These are phyloP conservation scores for Ptyas mucosa DNA, from an alignment of 2,113 vertebrate species.

Conservation along the genomic window DNA sequence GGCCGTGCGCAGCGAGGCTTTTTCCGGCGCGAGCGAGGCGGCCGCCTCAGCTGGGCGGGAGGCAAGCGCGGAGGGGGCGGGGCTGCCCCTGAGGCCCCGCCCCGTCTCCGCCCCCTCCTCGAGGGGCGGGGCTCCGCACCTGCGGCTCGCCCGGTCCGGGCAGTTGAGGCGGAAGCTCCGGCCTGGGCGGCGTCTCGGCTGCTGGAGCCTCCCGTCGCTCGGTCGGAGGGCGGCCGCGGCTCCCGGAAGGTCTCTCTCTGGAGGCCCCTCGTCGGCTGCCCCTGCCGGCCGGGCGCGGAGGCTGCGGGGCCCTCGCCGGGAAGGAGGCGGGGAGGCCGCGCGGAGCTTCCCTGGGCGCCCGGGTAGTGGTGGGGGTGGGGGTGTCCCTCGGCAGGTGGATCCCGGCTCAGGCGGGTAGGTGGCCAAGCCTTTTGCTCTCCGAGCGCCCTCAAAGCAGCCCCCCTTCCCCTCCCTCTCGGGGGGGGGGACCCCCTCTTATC, in stretches of 20 bases:
- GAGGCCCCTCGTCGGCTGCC: neutral
- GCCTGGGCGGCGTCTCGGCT: neutral
- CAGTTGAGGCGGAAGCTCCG: neutral
- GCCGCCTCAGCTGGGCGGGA: neutral
- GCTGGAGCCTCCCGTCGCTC: no score
- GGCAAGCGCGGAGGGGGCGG: neutral
- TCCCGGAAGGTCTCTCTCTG: neutral
- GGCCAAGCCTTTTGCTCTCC: neutral
- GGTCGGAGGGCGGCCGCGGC: no score
- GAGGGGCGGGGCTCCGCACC: neutral
- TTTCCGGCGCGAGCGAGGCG: no score
- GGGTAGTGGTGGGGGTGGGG: neutral
- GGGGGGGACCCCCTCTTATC: no score
- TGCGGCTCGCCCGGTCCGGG: neutral
- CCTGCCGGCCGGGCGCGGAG: neutral
- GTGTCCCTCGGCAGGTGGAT: neutral
- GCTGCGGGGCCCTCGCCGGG: no score
- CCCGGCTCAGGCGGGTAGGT: neutral
- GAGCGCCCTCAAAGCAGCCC: neutral
- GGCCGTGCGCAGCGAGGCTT: constrained; percentile 23
- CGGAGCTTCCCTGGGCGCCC: no score
- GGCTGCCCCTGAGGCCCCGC: neutral
- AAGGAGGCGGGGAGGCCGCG: no score
- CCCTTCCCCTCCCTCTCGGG: neutral
- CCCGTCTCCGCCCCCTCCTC: neutral